Evolutionary conservation across 2,888 invertebrate genomes (phyloP).

Genomic region (Cristatella mucedo): DNA sequence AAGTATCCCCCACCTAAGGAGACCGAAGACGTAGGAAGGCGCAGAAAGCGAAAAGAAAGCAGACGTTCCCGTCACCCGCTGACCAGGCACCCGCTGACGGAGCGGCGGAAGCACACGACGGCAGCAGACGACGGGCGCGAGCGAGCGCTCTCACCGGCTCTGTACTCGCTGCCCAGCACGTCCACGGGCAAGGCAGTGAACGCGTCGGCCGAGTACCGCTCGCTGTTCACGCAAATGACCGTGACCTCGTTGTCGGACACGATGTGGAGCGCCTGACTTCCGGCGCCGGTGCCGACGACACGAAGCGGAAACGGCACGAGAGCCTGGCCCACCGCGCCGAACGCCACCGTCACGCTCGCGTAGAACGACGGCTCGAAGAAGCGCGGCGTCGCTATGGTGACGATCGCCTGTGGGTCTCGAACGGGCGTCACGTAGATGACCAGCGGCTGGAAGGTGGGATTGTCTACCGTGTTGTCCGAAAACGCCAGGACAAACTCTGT

Average conservation of each 20-base stretch:
- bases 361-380: slow-evolving; percentile 4
- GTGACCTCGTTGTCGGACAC: slow-evolving; percentile 15
- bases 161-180: slow-evolving; percentile 17
- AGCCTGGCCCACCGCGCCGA: slow-evolving; percentile 14
- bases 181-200: slow-evolving; percentile 18
- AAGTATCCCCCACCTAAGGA: too few relatives aligned
- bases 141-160: slow-evolving; percentile 14
- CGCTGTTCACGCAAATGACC: slow-evolving; percentile 18
- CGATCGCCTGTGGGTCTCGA: background rate
- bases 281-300: slow-evolving; percentile 12
- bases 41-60: too few relatives aligned
- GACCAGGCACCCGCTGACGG: too few relatives aligned
- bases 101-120: too few relatives aligned
- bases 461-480: slow-evolving; percentile 9
- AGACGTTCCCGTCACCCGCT: too few relatives aligned
- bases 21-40: too few relatives aligned
- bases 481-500: slow-evolving; percentile 10
- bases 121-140: too few relatives aligned
- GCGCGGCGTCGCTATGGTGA: slow-evolving; percentile 3
- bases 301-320: slow-evolving; percentile 12
- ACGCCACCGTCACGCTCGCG: slow-evolving; percentile 11
- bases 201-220: slow-evolving; percentile 18
- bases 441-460: slow-evolving; percentile 1
- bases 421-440: slow-evolving; percentile 6
- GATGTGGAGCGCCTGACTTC: slow-evolving; percentile 14